A percentile compares a stretch with the other conserved stretches of the same genome.
Evolutionary conservation across 2,113 vertebrate genomes (phyloP).

Genomic region (Typhlomys cinereus): DNA sequence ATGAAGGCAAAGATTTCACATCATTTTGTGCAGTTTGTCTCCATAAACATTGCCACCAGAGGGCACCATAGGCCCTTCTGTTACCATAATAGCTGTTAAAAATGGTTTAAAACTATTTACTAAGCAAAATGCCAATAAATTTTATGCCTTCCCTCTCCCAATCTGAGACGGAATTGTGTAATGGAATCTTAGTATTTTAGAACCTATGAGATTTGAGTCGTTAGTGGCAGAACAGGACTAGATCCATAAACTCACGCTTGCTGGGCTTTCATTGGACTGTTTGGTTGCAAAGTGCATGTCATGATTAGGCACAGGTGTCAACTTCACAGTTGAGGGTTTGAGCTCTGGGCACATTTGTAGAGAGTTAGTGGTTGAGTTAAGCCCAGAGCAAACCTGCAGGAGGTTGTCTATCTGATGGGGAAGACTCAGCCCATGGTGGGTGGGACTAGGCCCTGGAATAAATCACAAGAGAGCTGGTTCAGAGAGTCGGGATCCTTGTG

Average conservation of each 20-base stretch:
- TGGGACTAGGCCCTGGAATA: too few species aligned
- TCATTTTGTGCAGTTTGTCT: not conserved
- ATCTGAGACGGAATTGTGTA: not conserved
- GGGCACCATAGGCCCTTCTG: slow-evolving; percentile 33
- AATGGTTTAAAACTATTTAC: not conserved
- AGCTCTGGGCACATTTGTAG: too few species aligned
- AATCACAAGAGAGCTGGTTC: too few species aligned
- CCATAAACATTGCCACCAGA: slow-evolving; percentile 43
- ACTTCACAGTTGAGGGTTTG: too few species aligned
- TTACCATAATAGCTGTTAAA: not conserved
- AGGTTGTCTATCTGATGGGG: too few species aligned
- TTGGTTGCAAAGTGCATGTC: not conserved
- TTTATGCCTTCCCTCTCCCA: not conserved
- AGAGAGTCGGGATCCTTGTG: too few species aligned
- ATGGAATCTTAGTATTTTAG: not conserved
- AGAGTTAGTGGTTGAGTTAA: too few species aligned
- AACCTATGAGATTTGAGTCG: slow-evolving; percentile 12
- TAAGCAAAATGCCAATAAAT: slow-evolving; percentile 20
- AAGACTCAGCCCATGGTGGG: too few species aligned
- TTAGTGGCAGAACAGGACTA: slow-evolving; percentile 33
- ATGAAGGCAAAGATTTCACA: too few species aligned
- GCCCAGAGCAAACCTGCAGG: too few species aligned
- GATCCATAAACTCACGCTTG: not conserved
- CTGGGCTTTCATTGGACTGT: not conserved
- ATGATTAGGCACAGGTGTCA: too few species aligned